Evolutionary conservation across 1,140 invertebrate genomes (phyloP).

Genomic region (Drosophila ambigua): DNA sequence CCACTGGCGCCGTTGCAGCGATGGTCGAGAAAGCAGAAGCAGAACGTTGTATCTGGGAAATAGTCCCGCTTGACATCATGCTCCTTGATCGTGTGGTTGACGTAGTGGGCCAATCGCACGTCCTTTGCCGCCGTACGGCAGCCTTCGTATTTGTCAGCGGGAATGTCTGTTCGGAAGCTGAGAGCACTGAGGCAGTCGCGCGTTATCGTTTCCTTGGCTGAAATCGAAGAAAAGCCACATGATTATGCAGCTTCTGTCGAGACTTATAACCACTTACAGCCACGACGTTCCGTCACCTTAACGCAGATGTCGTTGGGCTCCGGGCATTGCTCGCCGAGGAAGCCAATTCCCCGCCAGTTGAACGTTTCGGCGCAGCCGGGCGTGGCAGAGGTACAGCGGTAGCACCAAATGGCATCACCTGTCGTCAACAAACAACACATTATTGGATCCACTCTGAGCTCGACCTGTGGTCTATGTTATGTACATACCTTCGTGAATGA

Average conservation of each 20-base stretch:
- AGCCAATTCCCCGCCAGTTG: constrained; percentile 90
- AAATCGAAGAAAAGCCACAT: constrained; percentile 62
- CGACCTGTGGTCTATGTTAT: too few relatives aligned
- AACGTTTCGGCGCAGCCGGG: constrained; percentile 94
- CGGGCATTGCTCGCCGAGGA: constrained; percentile 90
- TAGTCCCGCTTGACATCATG: constrained; percentile 93
- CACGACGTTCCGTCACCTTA: constrained; percentile 94
- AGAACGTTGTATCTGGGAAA: constrained; percentile 93
- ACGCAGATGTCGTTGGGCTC: constrained; percentile 95
- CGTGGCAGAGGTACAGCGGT: constrained; percentile 94
- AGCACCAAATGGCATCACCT: constrained; percentile 90
- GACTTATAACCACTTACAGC: constrained; percentile 86
- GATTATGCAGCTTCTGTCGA: background rate
- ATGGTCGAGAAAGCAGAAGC: constrained; percentile 96
- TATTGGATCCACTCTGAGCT: background rate
- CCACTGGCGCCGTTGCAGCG: constrained; percentile 89
- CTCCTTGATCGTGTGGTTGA: constrained; percentile 94
- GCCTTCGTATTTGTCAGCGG: constrained; percentile 96
- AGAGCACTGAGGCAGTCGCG: constrained; percentile 93
- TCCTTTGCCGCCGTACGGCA: constrained; percentile 92
- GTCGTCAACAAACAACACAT: constrained; percentile 3
- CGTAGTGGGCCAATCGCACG: constrained; percentile 92
- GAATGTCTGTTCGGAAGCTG: constrained; percentile 92
- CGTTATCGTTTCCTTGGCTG: constrained; percentile 91
- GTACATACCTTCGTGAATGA: constrained; percentile 56